Conservation (phyloP, 2,797 vertebrate genomes). For the Tinamus major region DNA sequence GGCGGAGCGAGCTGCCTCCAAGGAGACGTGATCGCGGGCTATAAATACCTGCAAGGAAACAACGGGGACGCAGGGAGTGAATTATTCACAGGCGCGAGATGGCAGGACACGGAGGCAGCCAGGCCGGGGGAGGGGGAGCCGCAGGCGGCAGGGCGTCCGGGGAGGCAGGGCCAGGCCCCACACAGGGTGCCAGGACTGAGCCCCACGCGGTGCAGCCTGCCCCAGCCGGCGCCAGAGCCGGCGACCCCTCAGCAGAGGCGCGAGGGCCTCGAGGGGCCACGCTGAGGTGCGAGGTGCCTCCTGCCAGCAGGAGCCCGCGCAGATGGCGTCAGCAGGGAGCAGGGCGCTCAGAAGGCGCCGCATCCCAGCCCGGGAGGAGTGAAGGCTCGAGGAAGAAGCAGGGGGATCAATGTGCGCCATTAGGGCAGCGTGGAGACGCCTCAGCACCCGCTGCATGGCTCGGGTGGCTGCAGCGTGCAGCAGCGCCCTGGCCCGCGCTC, state of each 20-base stretch:
- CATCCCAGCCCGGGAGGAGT: too few relatives aligned
- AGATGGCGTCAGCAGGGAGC: not conserved
- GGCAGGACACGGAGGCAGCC: not conserved
- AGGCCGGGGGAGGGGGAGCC: not conserved
- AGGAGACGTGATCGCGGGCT: constrained; percentile 60
- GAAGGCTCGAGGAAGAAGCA: too few relatives aligned
- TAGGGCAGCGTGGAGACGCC: too few relatives aligned
- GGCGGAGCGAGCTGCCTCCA: constrained; percentile 41
- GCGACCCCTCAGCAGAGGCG: not conserved
- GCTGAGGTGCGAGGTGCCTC: not conserved
- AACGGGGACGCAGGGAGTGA: constrained; percentile 54
- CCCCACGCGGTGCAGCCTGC: too few relatives aligned
- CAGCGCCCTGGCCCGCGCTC: accelerated
- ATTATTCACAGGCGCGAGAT: constrained; percentile 63
- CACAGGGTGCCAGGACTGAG: accelerated
- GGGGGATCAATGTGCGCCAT: too few relatives aligned
- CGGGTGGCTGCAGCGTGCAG: too few relatives aligned
- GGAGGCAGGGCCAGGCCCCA: too few relatives aligned
- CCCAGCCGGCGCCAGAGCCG: too few relatives aligned
- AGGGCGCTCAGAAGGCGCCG: not conserved
- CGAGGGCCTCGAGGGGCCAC: accelerated
- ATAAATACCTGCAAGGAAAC: constrained; percentile 73
- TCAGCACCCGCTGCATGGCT: too few relatives aligned
- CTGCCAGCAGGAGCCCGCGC: accelerated
- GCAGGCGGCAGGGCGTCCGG: not conserved